Percentiles rank a stretch among this genome's conserved stretches.
These are phyloP conservation scores for Rhagonycha fulva DNA, from an alignment of 2,888 invertebrate species.

Conservation along the genomic window DNA sequence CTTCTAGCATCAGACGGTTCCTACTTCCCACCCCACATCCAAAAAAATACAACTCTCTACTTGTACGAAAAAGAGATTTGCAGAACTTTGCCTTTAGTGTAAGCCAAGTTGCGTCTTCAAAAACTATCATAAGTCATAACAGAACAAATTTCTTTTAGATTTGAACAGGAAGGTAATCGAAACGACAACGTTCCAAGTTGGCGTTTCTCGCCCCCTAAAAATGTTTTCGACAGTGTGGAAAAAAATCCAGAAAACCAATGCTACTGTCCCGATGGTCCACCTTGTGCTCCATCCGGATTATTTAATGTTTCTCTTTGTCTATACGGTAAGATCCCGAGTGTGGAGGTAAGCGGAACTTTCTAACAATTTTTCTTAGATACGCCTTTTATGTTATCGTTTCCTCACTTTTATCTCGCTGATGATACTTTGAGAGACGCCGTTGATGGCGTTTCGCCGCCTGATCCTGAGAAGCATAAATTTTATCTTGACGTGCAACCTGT, in stretches of 20 bases:
- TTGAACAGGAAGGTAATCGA: conserved; percentile 58
- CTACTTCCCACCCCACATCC: conserved; percentile 87
- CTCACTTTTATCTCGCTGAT: conserved; percentile 54
- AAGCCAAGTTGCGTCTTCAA: conserved; percentile 39
- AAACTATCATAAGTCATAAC: conserved; percentile 36
- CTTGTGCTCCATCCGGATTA: conserved; percentile 82
- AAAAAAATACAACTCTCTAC: conserved; percentile 72
- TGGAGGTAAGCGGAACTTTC: background rate
- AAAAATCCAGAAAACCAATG: conserved; percentile 79
- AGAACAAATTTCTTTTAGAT: conserved; percentile 44
- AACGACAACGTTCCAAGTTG: conserved; percentile 70
- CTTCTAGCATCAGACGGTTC: conserved; percentile 86
- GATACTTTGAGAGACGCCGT: conserved; percentile 75
- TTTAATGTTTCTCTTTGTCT: conserved; percentile 89
- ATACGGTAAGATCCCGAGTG: conserved; percentile 65
- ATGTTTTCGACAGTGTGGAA: conserved; percentile 76
- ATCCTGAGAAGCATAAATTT: conserved; percentile 81
- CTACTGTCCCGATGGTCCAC: conserved; percentile 83
- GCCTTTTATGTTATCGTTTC: conserved; percentile 87
- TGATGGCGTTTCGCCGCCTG: conserved; percentile 80
- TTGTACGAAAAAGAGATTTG: conserved; percentile 91
- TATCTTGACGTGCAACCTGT: conserved; percentile 90
- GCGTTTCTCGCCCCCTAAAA: conserved; percentile 78
- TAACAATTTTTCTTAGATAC: conserved; percentile 65
- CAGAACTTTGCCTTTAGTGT: conserved; percentile 76